Base-by-base conservation (phyloP, 2,113 vertebrate genomes). In the Strigops habroptila region DNA sequence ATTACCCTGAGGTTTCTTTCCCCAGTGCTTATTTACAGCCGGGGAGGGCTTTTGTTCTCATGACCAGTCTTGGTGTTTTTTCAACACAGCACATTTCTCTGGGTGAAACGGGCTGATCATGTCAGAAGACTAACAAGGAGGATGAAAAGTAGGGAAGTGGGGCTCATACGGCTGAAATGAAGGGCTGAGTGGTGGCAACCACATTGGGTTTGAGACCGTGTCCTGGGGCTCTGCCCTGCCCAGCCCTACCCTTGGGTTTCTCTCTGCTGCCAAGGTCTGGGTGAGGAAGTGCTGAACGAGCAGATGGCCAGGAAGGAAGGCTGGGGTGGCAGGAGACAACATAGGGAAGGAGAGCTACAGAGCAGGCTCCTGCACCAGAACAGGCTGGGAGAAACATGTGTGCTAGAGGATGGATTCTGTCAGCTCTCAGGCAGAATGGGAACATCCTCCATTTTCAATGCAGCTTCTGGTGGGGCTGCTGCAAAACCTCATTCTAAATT, bases 1-100 rank as follows among this genome's bases (percentile, higher is more conserved):
- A 41, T 9, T 6, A 6, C 41, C 3, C 51, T 0, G 1, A 59
- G 31, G 10, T 46, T 87, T 71, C 37, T 44, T 49, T 33, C n/a
- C 4, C 41, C 24, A 4, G 46, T 8, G 21, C 39, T 44, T 37
- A 12, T 19, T 9, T 24, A 11, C 4, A 33, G 17, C 15, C 6
- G 0, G 44, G 44, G 25, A 77, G 2, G 4, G 7, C 5, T 11
- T 17, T 19, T 6, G 6, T 7, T 35, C 18, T 30, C 30, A 31
- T 6, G 24, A 9, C 37, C 37, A n/a, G 19, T 17, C 62, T 28
- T 39, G 9, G 5, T 7, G 7, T 7, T 82, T 43, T 57, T 24
- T 35, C 46, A 21, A 6, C 3, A 0, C 3, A 15, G 39, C 22
- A 13, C n/a, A 12, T 44, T 64, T 37, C 25, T 25, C 18, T 68